Evolutionary conservation across 92 coral and sea anemone genomes (phyloP), one percentile per base, ranked within the genome.

Genomic region (Virgularia gustaviana): DNA sequence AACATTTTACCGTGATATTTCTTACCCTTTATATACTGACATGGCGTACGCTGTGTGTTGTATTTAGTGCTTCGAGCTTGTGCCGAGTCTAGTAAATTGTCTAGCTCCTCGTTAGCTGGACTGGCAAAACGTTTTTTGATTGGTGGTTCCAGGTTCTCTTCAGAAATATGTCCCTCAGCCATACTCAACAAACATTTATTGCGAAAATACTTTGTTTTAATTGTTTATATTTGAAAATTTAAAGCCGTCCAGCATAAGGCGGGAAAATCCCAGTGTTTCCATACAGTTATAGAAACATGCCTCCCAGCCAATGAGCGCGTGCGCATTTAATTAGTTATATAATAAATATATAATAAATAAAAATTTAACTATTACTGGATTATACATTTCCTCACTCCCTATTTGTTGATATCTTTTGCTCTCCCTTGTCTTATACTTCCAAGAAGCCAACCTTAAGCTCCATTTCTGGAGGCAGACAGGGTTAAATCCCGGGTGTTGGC

Each of bases 391-490:
- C 36, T 73, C 79, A 23, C 51, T 53, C 25, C 65, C 79, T 20
- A 53, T 37, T 65, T 73, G 70, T 41, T 59, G 49, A 70, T 73
- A 73, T 29, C 57, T 73, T 41, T 73, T 36, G 52, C n/a, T 43
- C 8, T 35, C 65, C 57, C 60, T 74, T 59, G 80, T 62, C n/a
- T 45, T 18, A 22, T 75, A 49, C 42, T 58, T 61, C 25, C 80
- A 65, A 44, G 72, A 52, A 59, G 72, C 80, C 39, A 58, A 43
- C 32, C 60, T 45, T 2, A 75, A 57, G 49, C 80, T 62, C 72
- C 72, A 75, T 67, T 62, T 75, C 72, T 75, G 80, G 12, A 74
- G 71, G 59, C 79, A 74, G 9, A 74, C 71, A 22, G 80, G 45
- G 57, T 49, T 67, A 62, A 75, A 49, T 62, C 72, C 80, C 13